Percentiles rank a stretch among this genome's conserved stretches.
Evolutionary conservation across 2,113 vertebrate species (phyloP).

Genomic region (Zapus hudsonius): DNA sequence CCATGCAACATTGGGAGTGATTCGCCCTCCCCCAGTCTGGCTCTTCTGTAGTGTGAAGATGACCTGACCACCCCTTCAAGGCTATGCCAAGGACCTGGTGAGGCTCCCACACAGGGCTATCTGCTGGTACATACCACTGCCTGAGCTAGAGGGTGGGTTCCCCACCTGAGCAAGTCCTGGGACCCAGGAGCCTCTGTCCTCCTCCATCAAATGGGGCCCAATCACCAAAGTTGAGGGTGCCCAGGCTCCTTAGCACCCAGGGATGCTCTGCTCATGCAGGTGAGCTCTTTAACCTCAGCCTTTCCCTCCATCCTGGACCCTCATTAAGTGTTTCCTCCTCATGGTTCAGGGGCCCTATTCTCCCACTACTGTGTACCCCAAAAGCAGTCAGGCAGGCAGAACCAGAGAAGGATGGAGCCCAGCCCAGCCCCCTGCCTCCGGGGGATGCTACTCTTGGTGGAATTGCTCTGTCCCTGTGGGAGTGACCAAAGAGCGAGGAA

Average conservation of each 20-base stretch:
- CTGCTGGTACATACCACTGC: rapidly evolving
- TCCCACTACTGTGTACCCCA: no score
- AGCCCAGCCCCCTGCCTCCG: no score
- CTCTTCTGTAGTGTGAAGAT: not conserved
- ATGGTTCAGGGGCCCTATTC: no score
- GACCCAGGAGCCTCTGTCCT: not conserved
- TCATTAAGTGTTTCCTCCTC: no score
- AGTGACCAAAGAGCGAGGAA: not conserved
- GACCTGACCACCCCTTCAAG: not conserved
- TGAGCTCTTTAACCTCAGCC: not conserved
- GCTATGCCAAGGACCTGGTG: not conserved
- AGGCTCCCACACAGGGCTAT: not conserved
- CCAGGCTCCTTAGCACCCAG: not conserved
- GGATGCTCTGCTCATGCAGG: not conserved
- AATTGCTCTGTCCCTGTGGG: not conserved
- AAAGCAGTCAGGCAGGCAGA: no score
- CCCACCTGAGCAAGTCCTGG: not conserved
- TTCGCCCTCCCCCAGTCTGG: not conserved
- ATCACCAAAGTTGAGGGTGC: no score
- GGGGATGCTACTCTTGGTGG: no score
- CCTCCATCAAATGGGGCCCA: no score
- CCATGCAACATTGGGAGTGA: not conserved
- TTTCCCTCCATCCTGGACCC: not conserved
- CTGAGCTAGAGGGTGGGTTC: not conserved
- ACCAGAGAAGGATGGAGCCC: not conserved